Conservation (phyloP, 2,113 vertebrate species). For the Carollia perspicillata region DNA sequence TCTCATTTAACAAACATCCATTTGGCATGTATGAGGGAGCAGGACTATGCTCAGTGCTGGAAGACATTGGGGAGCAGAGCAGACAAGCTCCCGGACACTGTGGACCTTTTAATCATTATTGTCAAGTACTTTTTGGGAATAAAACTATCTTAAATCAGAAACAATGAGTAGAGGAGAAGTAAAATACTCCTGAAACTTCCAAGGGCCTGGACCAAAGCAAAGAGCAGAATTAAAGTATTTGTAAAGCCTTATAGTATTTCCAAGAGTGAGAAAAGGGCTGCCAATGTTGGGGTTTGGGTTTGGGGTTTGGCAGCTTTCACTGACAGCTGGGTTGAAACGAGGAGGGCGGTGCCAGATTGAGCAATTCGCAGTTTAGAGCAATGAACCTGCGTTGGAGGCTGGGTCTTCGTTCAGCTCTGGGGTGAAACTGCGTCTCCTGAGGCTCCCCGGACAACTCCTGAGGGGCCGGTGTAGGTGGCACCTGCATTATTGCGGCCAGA, state of each 20-base stretch:
- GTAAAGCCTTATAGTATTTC: neutral
- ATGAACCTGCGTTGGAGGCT: accelerated
- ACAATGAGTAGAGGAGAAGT: neutral
- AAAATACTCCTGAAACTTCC: neutral
- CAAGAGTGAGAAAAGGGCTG: neutral
- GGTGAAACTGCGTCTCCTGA: slow-evolving; percentile 78
- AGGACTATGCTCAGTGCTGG: neutral
- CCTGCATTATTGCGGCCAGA: slow-evolving; percentile 74
- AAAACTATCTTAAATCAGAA: neutral
- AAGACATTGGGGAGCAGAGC: neutral
- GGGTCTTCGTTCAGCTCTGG: slow-evolving; percentile 56
- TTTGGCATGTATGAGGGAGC: neutral
- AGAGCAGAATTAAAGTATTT: neutral
- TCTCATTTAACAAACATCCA: neutral
- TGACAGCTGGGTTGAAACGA: neutral
- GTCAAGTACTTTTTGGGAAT: neutral
- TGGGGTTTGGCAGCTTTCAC: neutral
- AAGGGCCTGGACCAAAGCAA: neutral
- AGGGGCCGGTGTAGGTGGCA: slow-evolving; percentile 82
- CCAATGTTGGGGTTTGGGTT: neutral
- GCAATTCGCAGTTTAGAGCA: neutral
- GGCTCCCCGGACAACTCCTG: slow-evolving; percentile 80
- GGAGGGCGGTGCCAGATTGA: neutral
- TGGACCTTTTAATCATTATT: neutral
- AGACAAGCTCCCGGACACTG: neutral